These are phyloP conservation scores for Drosophila mimica DNA, from an alignment of 2,888 invertebrate species.

Conservation along the genomic window DNA sequence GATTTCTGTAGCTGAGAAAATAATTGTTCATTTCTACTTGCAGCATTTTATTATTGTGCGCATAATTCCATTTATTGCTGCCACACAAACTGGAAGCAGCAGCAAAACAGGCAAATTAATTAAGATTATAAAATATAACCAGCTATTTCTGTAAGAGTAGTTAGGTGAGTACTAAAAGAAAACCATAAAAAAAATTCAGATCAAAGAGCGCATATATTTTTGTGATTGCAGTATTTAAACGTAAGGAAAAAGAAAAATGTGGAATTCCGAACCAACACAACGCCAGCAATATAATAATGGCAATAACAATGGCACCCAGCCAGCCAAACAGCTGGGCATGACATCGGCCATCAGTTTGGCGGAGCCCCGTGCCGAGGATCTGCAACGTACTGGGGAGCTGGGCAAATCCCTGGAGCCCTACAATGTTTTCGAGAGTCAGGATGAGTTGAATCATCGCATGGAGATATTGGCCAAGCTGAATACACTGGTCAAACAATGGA, in stretches of 20 bases:
- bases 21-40: slow-evolving; percentile 12
- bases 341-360: slow-evolving; percentile 97
- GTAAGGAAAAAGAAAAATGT: slow-evolving; percentile 79
- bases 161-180: slow-evolving; percentile 46
- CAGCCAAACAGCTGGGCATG: slow-evolving; percentile 89
- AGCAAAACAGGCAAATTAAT: slow-evolving; percentile 41
- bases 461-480: slow-evolving; percentile 94
- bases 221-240: slow-evolving; percentile 49
- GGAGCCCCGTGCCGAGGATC: slow-evolving; percentile 90
- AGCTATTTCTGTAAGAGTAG: slow-evolving; percentile 46
- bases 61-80: slow-evolving; percentile 69
- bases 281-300: slow-evolving; percentile 81
- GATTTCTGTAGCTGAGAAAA: slow-evolving; percentile 13
- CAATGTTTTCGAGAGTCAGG: slow-evolving; percentile 95
- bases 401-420: slow-evolving; percentile 91
- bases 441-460: slow-evolving; percentile 95
- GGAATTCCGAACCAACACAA: slow-evolving; percentile 83
- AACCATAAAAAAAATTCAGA: rapidly evolving
- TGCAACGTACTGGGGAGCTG: slow-evolving; percentile 89
- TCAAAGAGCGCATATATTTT: background rate
- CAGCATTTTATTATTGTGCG: slow-evolving; percentile 76
- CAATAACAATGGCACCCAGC: slow-evolving; percentile 68
- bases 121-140: slow-evolving; percentile 34
- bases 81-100: slow-evolving; percentile 32
- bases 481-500: slow-evolving; percentile 96